phyloP scores from a whole-genome alignment of 2,113 vertebrate species.

The Hippopotamus amphibius region DNA sequence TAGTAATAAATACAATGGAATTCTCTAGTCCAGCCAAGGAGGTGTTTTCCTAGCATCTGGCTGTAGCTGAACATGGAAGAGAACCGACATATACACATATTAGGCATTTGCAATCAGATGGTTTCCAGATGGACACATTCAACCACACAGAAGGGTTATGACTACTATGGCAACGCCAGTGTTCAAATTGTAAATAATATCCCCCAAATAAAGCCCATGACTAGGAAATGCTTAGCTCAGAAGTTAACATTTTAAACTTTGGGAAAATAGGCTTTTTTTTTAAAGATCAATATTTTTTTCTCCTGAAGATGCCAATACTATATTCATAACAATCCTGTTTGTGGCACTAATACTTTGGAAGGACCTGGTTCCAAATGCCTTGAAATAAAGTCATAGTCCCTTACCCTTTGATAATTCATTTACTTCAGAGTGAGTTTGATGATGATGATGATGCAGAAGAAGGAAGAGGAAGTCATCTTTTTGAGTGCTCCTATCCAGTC shows the following conservation, averaged over 20 bases:
- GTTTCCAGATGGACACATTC: not conserved
- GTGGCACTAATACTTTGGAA: not conserved
- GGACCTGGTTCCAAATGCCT: not conserved
- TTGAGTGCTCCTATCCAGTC: not conserved
- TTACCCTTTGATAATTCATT: not conserved
- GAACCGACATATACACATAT: not conserved
- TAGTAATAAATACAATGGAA: not conserved
- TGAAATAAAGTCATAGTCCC: not conserved
- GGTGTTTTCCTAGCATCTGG: not conserved
- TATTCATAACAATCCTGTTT: not conserved
- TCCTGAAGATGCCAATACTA: not conserved
- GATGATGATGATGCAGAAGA: not conserved
- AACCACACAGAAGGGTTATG: not conserved
- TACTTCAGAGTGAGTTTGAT: not conserved
- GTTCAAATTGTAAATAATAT: not conserved
- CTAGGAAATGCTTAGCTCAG: not conserved
- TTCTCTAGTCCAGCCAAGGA: not conserved
- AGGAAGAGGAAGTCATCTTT: not conserved
- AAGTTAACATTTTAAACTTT: slow-evolving; percentile 31
- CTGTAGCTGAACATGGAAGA: not conserved
- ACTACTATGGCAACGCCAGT: not conserved
- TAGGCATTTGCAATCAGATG: not conserved
- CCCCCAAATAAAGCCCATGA: not conserved
- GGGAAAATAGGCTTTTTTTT: not conserved
- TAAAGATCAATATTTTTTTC: not conserved